Base-by-base conservation (phyloP, 1,140 invertebrate genomes). In the Laupala kohalensis region DNA sequence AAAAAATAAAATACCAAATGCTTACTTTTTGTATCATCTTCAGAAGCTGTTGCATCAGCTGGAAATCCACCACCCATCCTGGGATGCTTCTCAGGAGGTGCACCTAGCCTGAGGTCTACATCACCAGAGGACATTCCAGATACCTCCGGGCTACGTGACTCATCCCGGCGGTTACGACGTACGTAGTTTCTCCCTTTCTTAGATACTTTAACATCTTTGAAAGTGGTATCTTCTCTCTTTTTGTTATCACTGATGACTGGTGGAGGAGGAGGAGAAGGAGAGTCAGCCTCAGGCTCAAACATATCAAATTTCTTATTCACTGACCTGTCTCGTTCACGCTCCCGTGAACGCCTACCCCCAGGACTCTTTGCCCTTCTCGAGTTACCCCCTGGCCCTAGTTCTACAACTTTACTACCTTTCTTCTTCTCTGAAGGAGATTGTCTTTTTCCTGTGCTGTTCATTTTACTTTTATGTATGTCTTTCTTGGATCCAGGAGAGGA, bases 111-210 rank as follows among this genome's bases (percentile, higher is more conserved):
- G 0, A 74, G 64, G 64, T 74, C 73, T 23, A 74, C 73, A 72
- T 74, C 73, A 29, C 70, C 64, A 15, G 68, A 30, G 5, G 72
- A 12, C 24, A 37, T 28, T 24, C 62, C 5, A 30, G 23, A 9
- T 15, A 70, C 25, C 25, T 73, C 72, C 12, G 69, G 69, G 29
- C 72, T 73, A 25, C 66, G 25, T 27, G 69, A 66, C 12, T 71
- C 63, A 13, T 74, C 78, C n/a, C 87, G 83, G 76, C 85, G 84
- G 76, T 89, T 88, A 64, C 87, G 80, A 69, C 87, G 78, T 75
- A 88, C 83, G 79, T 89, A 89, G 78, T 86, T 86, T 73, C 86
- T 81, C 74, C 85, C 84, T 78, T 86, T 88, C 71, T 83, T 78
- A 71, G 83, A 85, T 53, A 82, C 81, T 73, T 86, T 84, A 15